Evolutionary conservation across 2,888 invertebrate species (phyloP), one percentile per base, ranked within the genome.

Genomic region (Lepas anatifera): DNA sequence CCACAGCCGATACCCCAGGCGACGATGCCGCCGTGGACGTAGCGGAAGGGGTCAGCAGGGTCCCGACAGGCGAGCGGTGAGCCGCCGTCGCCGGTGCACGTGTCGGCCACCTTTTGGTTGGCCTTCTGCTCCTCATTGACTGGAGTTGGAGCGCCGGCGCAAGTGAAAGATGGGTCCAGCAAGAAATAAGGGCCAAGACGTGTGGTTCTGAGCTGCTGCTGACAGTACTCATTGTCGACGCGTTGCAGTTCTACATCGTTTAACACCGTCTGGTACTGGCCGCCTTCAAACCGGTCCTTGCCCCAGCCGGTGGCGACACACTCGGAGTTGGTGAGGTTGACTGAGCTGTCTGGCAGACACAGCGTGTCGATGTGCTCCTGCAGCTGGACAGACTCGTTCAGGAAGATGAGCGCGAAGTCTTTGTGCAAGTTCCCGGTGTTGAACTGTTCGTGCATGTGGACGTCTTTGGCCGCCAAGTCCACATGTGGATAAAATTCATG

Each of bases 1-100:
- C 92, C 92, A 76, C 94, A 94, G 4, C 89, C 90, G 70, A 94
- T 87, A n/a, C 94, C 94, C 92, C 93, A 94, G 0, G 92, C 87
- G 0, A 92, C 90, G 16, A 93, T 86, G 0, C 94, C 94, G 2
- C 85, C 84, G 76, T 91, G 86, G 18, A 70, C 70, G 69, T 72
- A 74, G 32, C 35, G 52, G 41, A 39, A 32, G 22, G 43, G 70
- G 48, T 71, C 69, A 10, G 18, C 39, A 18, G 29, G 46, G 46
- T 46, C 46, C n/a, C 37, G 64, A 74, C 91, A 92, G 1, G 89
- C 88, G 18, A 92, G 80, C 0, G 91, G 89, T 29, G 89, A 87
- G 1, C 91, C 91, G 0, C 91, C 91, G 77, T 92, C 92, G 4
- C 91, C 90, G 85, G 87, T 78, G 80, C 91, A 90, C 0, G 89